Percentiles rank a stretch among this genome's conserved stretches.
Conservation (phyloP, 1,140 invertebrate genomes). For the Daktulosphaira vitifoliae region DNA sequence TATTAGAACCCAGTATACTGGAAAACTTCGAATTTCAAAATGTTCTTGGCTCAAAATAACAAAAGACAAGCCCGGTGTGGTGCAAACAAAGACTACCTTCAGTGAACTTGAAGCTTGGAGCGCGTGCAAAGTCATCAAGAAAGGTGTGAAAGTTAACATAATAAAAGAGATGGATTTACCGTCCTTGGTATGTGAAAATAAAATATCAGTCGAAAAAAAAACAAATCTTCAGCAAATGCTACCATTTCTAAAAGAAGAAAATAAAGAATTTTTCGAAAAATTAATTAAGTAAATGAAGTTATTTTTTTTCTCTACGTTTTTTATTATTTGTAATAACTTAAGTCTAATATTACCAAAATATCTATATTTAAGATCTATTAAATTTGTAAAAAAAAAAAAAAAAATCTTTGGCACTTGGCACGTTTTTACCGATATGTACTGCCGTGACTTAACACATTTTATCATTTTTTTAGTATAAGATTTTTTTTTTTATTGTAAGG, state of each 20-base stretch:
- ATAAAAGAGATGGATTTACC: slow-evolving; percentile 7
- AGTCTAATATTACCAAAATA: slow-evolving; percentile 21
- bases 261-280: slow-evolving; percentile 14
- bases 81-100: slow-evolving; percentile 20
- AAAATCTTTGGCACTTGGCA: not conserved
- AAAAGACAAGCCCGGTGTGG: slow-evolving; percentile 5
- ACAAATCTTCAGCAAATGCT: slow-evolving; percentile 32
- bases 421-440: slow-evolving; percentile 16
- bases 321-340: slow-evolving; percentile 19
- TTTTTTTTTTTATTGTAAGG: no score
- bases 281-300: slow-evolving; percentile 13
- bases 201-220: slow-evolving; percentile 26
- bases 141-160: slow-evolving; percentile 28
- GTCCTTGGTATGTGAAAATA: slow-evolving; percentile 3
- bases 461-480: slow-evolving; percentile 8
- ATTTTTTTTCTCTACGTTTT: slow-evolving; percentile 12
- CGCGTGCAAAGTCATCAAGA: slow-evolving; percentile 27
- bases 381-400: slow-evolving; percentile 1
- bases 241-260: slow-evolving; percentile 28
- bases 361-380: slow-evolving; percentile 2
- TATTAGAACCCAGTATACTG: slow-evolving; percentile 21
- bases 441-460: slow-evolving; percentile 3
- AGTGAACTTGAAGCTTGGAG: slow-evolving; percentile 31
- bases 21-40: slow-evolving; percentile 28
- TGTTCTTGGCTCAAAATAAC: slow-evolving; percentile 23